Conservation (phyloP, 2,113 vertebrate genomes). For the Pomatostomus ruficeps region DNA sequence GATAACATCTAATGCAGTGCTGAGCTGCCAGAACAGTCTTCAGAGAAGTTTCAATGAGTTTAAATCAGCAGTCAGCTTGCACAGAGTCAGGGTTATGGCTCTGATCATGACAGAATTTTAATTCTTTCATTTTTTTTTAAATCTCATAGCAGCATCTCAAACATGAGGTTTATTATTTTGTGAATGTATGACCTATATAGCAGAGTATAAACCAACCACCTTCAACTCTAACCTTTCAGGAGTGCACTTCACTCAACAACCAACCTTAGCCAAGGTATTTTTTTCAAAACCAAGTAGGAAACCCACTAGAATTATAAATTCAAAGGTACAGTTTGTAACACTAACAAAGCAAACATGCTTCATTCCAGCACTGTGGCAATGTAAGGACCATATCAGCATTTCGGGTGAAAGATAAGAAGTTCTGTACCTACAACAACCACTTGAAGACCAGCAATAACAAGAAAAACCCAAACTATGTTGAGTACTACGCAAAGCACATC, state of each 20-base stretch:
- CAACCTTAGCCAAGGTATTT: neutral
- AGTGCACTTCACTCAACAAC: neutral
- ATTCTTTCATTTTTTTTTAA: neutral
- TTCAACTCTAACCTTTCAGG: neutral
- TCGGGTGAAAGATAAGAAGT: neutral
- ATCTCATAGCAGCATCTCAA: neutral
- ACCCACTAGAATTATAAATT: neutral
- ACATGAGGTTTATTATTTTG: neutral
- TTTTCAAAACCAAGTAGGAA: neutral
- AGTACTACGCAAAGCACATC: neutral
- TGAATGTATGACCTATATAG: neutral
- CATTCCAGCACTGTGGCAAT: neutral
- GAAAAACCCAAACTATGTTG: neutral
- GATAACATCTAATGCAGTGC: neutral
- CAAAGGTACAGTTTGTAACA: neutral
- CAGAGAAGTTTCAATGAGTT: neutral
- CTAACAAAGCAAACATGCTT: neutral
- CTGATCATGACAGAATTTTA: neutral
- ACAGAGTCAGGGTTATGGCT: neutral
- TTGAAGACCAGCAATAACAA: neutral
- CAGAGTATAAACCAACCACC: neutral
- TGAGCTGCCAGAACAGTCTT: neutral
- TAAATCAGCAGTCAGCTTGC: neutral
- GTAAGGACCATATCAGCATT: neutral
- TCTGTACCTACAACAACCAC: neutral